Conservation (phyloP, 2,888 invertebrate species). For the Chalcosyrphus nemorum region DNA sequence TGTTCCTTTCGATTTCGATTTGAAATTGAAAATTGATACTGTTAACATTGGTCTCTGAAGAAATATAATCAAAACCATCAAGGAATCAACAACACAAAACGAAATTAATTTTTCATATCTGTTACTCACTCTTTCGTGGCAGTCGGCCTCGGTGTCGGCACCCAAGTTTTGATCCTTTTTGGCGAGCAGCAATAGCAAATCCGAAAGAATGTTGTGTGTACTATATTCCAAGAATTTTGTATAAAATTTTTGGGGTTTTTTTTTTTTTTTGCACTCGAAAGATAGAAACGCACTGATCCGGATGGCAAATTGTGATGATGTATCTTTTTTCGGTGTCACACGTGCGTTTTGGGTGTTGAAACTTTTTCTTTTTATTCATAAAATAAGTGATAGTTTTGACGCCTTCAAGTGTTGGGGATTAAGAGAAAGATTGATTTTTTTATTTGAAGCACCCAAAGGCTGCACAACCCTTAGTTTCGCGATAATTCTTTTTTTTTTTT, state of each 20-base stretch:
- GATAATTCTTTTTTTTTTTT: not conserved
- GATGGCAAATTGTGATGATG: slow-evolving; percentile 7
- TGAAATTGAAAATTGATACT: slow-evolving; percentile 41
- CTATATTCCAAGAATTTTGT: slow-evolving; percentile 24
- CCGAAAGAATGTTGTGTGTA: slow-evolving; percentile 7
- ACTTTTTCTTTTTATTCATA: slow-evolving; percentile 27
- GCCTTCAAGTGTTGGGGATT: slow-evolving; percentile 27
- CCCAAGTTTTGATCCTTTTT: no score
- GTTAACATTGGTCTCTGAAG: slow-evolving; percentile 12
- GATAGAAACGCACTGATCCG: slow-evolving; percentile 8
- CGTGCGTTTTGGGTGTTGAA: not conserved
- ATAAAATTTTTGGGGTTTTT: not conserved
- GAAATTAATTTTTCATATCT: slow-evolving; percentile 30
- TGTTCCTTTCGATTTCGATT: slow-evolving; percentile 21
- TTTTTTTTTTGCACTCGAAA: not conserved
- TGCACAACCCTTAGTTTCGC: not conserved
- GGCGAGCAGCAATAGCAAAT: no score
- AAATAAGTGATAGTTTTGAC: slow-evolving; percentile 20
- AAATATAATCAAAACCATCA: slow-evolving; percentile 25
- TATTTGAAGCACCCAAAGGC: not conserved
- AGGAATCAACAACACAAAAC: slow-evolving; percentile 9
- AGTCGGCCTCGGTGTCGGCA: no score
- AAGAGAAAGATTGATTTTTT: slow-evolving; percentile 9
- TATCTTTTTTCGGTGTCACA: slow-evolving; percentile 14
- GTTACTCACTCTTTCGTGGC: slow-evolving; percentile 27